Evolutionary conservation across 2,888 invertebrate genomes (phyloP).

Genomic region (Stramonita haemastoma): DNA sequence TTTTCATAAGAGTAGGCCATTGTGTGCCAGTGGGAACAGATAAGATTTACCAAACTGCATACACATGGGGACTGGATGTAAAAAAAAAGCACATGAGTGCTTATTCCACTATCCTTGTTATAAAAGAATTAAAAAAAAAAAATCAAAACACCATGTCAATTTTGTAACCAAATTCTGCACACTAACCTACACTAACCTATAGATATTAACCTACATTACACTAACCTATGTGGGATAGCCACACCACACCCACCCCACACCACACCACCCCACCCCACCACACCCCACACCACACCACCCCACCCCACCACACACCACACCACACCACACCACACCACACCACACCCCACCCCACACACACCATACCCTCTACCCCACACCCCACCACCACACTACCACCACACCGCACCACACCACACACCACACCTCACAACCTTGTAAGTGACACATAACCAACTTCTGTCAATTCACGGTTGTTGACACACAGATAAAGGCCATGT

Average conservation of each 20-base stretch:
- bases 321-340: slow-evolving; percentile 3
- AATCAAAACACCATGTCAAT: too few relatives aligned
- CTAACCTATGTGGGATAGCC: not conserved
- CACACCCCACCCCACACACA: not conserved
- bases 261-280: slow-evolving; percentile 6
- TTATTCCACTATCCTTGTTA: too few relatives aligned
- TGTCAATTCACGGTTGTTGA: not conserved
- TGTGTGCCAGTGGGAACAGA: too few relatives aligned
- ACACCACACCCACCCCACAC: not conserved
- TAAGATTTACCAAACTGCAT: too few relatives aligned
- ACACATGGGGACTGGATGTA: too few relatives aligned
- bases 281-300: slow-evolving; percentile 20
- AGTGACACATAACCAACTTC: not conserved
- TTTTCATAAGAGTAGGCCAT: too few relatives aligned
- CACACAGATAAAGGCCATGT: slow-evolving; percentile 82
- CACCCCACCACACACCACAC: not conserved
- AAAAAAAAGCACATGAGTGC: too few relatives aligned
- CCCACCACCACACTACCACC: slow-evolving; percentile 11
- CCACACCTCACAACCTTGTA: not conserved
- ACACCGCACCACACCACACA: not conserved
- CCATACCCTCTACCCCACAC: slow-evolving; percentile 24
- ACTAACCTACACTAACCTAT: not conserved
- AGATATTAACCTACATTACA: not conserved
- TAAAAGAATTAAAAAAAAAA: too few relatives aligned
- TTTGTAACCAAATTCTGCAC: too few relatives aligned